Conservation (phyloP, 2,113 vertebrate species). For the Psilopsiagon aurifrons region DNA sequence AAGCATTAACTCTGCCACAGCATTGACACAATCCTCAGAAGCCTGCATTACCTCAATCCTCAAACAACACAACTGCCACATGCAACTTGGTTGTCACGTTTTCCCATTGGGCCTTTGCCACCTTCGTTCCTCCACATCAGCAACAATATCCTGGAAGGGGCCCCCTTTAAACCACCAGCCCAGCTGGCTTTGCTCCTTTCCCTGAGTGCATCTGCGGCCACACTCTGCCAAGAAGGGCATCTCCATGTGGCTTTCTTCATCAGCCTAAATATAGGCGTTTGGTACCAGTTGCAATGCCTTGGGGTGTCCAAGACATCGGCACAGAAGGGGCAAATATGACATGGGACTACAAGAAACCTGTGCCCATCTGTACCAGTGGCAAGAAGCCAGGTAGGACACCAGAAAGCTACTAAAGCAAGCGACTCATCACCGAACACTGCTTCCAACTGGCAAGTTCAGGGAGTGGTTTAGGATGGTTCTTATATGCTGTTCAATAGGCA, state of each 20-base stretch:
- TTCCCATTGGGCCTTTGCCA: not conserved
- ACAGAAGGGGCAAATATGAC: not conserved
- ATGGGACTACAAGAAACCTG: not conserved
- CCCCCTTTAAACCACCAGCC: not conserved
- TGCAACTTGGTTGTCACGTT: not conserved
- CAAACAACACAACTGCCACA: not conserved
- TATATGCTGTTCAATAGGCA: not conserved
- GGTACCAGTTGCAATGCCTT: constrained; percentile 14
- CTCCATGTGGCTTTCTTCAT: not conserved
- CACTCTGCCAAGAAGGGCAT: not conserved
- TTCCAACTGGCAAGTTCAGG: not conserved
- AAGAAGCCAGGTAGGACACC: constrained; percentile 16
- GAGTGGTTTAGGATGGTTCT: not conserved
- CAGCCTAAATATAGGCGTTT: not conserved
- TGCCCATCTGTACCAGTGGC: constrained; percentile 30
- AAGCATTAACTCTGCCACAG: not conserved
- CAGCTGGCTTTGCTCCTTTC: not conserved
- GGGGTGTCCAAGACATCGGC: constrained; percentile 11
- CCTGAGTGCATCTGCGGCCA: not conserved
- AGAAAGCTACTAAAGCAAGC: not conserved
- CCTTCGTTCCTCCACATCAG: not conserved
- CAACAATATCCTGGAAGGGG: not conserved
- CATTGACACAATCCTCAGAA: not conserved
- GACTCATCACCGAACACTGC: not conserved
- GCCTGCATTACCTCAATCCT: not conserved